These are phyloP conservation scores for Cephalopachus bancanus DNA, from an alignment of 2,797 vertebrate genomes.

Conservation along the genomic window DNA sequence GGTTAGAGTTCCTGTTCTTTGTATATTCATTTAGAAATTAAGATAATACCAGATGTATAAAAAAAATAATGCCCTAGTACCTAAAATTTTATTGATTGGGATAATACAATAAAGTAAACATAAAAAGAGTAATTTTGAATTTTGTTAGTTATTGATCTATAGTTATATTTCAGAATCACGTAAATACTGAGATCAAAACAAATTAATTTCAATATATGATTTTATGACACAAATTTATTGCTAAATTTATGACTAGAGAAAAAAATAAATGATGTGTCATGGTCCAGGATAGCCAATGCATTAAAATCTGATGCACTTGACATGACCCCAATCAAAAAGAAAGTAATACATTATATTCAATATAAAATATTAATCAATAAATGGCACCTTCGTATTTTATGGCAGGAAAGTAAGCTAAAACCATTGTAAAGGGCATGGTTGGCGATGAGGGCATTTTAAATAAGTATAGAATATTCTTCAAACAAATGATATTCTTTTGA, in stretches of 20 bases:
- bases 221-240: conserved; percentile 67
- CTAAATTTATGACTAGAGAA: conserved; percentile 56
- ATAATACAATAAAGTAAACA: background rate
- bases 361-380: conserved; percentile 60
- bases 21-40: background rate
- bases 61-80: background rate
- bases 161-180: conserved; percentile 52
- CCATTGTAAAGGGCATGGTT: background rate
- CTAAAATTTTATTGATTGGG: background rate
- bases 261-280: conserved; percentile 61
- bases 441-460: background rate
- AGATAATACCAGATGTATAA: background rate
- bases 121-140: conserved; percentile 48
- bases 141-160: conserved; percentile 37
- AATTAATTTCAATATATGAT: conserved; percentile 57
- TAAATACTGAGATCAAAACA: conserved; percentile 31
- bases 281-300: background rate
- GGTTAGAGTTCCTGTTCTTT: background rate
- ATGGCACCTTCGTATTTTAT: background rate
- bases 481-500: conserved; percentile 1
- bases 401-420: background rate
- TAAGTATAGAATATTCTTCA: background rate
- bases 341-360: conserved; percentile 51
- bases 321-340: conserved; percentile 41
- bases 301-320: conserved; percentile 67